These are phyloP conservation scores for Lacanobia oleracea DNA, from an alignment of 2,888 invertebrate species.

Conservation along the genomic window DNA sequence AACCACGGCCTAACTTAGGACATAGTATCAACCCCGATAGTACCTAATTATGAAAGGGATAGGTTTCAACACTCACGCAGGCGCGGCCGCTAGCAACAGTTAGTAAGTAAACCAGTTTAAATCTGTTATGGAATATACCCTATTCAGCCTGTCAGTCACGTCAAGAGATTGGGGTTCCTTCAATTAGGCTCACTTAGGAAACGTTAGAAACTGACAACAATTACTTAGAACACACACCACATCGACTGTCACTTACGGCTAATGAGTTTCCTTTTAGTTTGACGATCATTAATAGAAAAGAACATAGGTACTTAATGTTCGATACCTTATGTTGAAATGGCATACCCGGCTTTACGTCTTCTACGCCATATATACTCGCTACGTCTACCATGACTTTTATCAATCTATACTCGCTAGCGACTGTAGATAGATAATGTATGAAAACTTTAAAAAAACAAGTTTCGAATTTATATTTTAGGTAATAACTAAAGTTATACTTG, in stretches of 20 bases:
- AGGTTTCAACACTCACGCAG: too few species aligned
- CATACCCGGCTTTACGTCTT: too few species aligned
- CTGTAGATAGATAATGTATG: too few species aligned
- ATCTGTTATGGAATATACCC: neutral
- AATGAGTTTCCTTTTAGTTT: constrained; percentile 14
- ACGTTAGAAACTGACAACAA: neutral
- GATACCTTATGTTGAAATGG: neutral
- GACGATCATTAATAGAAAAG: neutral
- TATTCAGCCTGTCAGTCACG: neutral
- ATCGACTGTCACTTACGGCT: neutral
- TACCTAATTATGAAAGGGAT: too few species aligned
- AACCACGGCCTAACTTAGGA: neutral
- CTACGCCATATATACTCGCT: too few species aligned
- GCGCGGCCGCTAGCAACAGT: neutral
- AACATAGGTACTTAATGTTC: neutral
- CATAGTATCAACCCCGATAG: neutral
- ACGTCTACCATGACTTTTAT: too few species aligned
- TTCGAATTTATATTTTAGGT: too few species aligned
- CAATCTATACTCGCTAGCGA: too few species aligned
- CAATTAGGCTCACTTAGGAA: neutral
- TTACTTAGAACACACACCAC: neutral
- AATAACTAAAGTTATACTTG: too few species aligned
- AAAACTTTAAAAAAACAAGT: too few species aligned
- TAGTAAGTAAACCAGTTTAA: neutral
- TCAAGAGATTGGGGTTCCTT: neutral